A percentile compares a stretch with the other conserved stretches of the same genome.
phyloP scores from a whole-genome alignment of 2,888 invertebrate genomes.

The Acanthosepion lycidas region DNA sequence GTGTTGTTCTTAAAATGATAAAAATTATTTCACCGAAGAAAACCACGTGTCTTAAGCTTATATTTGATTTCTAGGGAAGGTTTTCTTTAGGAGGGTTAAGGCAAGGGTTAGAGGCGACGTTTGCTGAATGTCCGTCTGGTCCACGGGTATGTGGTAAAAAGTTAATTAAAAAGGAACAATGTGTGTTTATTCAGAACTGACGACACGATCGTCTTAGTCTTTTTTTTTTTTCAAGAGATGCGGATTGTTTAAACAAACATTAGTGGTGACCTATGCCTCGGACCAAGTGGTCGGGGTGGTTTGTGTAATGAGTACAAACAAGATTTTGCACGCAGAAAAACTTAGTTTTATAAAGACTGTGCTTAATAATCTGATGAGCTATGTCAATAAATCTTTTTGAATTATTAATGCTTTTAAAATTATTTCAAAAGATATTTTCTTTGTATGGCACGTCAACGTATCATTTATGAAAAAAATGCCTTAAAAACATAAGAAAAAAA shows the following conservation, averaged over 20 bases:
- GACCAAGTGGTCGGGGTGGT: background rate
- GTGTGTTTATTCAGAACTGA: constrained; percentile 1
- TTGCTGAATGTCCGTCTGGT: background rate
- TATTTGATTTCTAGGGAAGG: background rate
- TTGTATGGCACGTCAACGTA: too few species aligned
- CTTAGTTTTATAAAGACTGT: too few species aligned
- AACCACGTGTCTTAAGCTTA: background rate
- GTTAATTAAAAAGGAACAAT: background rate
- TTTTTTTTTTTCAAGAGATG: background rate
- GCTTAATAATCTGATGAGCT: too few species aligned
- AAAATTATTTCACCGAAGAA: background rate
- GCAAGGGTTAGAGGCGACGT: background rate
- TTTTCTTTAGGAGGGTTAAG: background rate
- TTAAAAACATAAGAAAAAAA: too few species aligned
- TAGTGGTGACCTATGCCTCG: background rate
- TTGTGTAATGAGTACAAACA: background rate
- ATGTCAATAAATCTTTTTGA: too few species aligned
- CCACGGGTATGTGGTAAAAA: background rate
- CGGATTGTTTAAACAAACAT: background rate
- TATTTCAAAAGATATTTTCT: too few species aligned
- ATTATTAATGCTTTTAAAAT: too few species aligned
- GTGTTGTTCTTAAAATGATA: too few species aligned
- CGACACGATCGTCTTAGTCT: background rate
- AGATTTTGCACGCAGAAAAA: too few species aligned
- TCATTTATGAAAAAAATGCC: too few species aligned